phyloP scores from a whole-genome alignment of 1,140 invertebrate genomes.

The Cydia strobilella region DNA sequence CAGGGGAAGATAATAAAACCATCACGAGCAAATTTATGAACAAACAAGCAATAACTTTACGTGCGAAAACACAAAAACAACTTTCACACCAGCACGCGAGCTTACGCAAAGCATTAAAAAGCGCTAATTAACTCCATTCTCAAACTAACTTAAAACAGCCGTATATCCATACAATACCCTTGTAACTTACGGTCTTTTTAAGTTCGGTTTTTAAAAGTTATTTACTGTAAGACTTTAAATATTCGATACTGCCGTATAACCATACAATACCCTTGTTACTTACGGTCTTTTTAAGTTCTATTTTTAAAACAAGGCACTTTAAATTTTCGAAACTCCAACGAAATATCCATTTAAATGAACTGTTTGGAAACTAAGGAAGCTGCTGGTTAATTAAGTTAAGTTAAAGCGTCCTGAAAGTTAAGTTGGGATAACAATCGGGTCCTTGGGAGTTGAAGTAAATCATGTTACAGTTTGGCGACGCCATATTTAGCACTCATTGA shows the following conservation, averaged over 20 bases:
- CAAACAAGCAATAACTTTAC: not conserved
- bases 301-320: slow-evolving; percentile 6
- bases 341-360: slow-evolving; percentile 29
- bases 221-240: slow-evolving; percentile 19
- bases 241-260: not conserved
- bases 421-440: slow-evolving; percentile 17
- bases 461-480: not conserved
- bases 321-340: slow-evolving; percentile 29
- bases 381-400: slow-evolving; percentile 28
- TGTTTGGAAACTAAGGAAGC: slow-evolving; percentile 25
- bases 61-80: slow-evolving; percentile 5
- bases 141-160: not conserved
- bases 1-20: not conserved
- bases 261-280: not conserved
- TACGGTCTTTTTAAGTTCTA: not conserved
- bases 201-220: not conserved
- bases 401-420: not conserved
- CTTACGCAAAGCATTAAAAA: slow-evolving; percentile 1
- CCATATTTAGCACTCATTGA: not conserved
- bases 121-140: not conserved
- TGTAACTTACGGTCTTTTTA: not conserved
- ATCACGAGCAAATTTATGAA: not conserved
- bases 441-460: not conserved
- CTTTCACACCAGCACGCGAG: slow-evolving; percentile 15
- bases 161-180: too few species aligned